Base-by-base conservation (phyloP, 2,113 vertebrate species). In the Tylochromis polylepis region DNA sequence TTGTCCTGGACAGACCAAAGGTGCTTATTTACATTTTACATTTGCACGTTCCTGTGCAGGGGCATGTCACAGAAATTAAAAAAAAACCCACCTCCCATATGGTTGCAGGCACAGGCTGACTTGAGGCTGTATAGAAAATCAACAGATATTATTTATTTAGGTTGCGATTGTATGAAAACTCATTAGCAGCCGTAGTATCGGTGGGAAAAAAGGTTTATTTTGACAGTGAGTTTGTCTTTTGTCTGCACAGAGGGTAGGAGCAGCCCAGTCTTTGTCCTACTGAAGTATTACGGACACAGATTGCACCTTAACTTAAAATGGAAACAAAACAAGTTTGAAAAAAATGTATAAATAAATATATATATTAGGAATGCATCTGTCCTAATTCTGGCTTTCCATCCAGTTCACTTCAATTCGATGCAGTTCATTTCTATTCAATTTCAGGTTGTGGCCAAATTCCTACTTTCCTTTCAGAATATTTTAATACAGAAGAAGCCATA, bases 1-100 rank as follows among this genome's bases (percentile, higher is more conserved):
- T 84, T 75, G 51, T 51, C 84, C 86, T 60, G 56, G 70, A 43
- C 85, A 46, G 75, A 67, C 88, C 89, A 58, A 20, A 43, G 82
- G 75, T 79, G 79, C 87, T 79, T 82, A 82, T 91, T 90, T 78
- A 60, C 62, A 79, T 84, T 70, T 77, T 80, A 36, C 87, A 83
- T 93, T 88, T 89, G 62, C 82, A 85, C 79, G 51, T 3, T 10
- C 29, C 55, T 4, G 24, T 82, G 41, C 24, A 27, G 79, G 27
- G 27, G 31, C 53, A 80, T 56, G 62, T 53, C 12, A 11, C 80
- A n/a, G 79, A 83, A 65, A 85, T 84, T 84, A 82, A 93, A 91
- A 88, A n/a, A n/a, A n/a, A n/a, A n/a, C n/a, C n/a, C 60, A 84
- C 62, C 79, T 65, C 58, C 82, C 49, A 34, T 58, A 72, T 43